These are phyloP conservation scores for Pluvianellus socialis DNA, from an alignment of 2,113 vertebrate species.

Conservation along the genomic window DNA sequence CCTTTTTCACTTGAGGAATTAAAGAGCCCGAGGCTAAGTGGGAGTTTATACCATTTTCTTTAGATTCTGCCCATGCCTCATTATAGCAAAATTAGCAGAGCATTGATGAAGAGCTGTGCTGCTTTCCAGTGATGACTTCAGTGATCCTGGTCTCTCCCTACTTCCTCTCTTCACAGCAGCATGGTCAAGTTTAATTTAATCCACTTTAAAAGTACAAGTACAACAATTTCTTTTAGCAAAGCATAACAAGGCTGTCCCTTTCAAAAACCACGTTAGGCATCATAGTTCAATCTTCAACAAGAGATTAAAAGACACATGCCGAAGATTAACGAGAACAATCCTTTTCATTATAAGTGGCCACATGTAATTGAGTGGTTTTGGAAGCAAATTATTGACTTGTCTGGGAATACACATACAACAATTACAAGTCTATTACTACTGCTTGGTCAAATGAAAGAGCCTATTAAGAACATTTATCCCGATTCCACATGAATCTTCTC, in stretches of 20 bases:
- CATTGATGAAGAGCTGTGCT: neutral
- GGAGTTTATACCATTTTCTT: neutral
- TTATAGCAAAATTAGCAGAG: neutral
- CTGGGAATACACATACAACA: neutral
- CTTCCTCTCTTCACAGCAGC: neutral
- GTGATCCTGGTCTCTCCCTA: neutral
- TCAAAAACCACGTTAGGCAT: neutral
- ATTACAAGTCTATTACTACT: conserved; percentile 8
- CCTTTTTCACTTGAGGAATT: neutral
- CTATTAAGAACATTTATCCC: neutral
- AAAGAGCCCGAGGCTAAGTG: neutral
- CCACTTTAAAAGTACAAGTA: neutral
- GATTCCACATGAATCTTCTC: neutral
- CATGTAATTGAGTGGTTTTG: neutral
- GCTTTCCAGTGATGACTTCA: neutral
- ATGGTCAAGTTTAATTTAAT: neutral
- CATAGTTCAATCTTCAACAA: neutral
- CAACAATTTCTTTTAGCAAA: neutral
- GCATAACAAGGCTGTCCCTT: neutral
- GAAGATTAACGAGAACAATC: conserved; percentile 34
- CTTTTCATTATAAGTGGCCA: neutral
- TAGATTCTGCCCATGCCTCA: neutral
- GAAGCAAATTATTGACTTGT: conserved; percentile 18
- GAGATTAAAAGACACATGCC: neutral
- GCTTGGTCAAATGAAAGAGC: neutral